These are phyloP conservation scores for Crenuchus spilurus DNA, from an alignment of 2,797 vertebrate genomes.

Conservation along the genomic window DNA sequence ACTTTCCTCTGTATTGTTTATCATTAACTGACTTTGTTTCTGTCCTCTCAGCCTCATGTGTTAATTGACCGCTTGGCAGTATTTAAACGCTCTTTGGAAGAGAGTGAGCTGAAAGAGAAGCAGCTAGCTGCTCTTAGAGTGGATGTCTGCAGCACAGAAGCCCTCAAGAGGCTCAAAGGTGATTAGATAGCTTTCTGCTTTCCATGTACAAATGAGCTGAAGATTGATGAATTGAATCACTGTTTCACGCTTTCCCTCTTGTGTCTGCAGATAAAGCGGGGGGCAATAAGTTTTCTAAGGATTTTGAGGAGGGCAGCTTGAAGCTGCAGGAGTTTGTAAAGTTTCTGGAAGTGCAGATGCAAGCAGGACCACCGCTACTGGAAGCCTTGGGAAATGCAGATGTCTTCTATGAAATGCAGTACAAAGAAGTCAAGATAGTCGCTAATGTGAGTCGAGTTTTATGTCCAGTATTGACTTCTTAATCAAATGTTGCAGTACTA, in stretches of 20 bases:
- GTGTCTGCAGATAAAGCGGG: constrained; percentile 88
- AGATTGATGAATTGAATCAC: too few relatives aligned
- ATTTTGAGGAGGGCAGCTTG: constrained; percentile 94
- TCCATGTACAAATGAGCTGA: too few relatives aligned
- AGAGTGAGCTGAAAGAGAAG: constrained; percentile 92
- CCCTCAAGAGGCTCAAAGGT: constrained; percentile 97
- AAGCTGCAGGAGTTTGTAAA: constrained; percentile 94
- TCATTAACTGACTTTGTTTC: background rate
- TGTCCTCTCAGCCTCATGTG: constrained; percentile 80
- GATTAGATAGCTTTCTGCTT: background rate
- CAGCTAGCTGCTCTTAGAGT: constrained; percentile 90
- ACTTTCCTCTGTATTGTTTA: background rate
- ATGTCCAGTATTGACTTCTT: background rate
- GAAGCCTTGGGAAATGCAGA: constrained; percentile 93
- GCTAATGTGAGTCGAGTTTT: constrained; percentile 87
- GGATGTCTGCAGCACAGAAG: constrained; percentile 94
- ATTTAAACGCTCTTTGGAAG: constrained; percentile 84
- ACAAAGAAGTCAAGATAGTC: constrained; percentile 97
- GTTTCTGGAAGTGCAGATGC: constrained; percentile 90
- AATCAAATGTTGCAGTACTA: background rate
- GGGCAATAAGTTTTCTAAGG: constrained; percentile 95
- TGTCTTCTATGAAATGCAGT: constrained; percentile 97
- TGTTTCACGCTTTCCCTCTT: constrained; percentile 4
- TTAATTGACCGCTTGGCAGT: constrained; percentile 87
- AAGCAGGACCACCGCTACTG: constrained; percentile 84